Base-by-base conservation (phyloP, 2,113 vertebrate genomes). In the Fregetta grallaria region DNA sequence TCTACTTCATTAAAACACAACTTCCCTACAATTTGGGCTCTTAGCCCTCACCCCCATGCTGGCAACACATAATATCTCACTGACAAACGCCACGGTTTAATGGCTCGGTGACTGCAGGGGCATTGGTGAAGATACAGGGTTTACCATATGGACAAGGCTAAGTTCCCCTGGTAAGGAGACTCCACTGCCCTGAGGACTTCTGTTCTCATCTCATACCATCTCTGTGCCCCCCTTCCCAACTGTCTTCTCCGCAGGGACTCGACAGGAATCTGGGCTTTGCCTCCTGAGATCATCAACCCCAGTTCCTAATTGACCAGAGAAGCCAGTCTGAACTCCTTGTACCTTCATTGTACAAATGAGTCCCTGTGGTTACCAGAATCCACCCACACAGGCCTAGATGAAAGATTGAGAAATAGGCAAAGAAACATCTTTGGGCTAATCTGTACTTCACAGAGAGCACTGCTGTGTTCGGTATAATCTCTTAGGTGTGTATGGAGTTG, bases 111-210 rank as follows among this genome's bases (percentile, higher is more conserved):
- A 29, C 38, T 44, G 30, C 55, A 13, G 32, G 25, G 26, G 2
- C 17, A 4, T 16, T 2, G 1, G 26, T 0, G 1, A 59, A 44
- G 30, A 36, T 32, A 9, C 0, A 1, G 5, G 18, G 9, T 56
- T 78, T 78, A 14, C n/a, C 13, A 2, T 9, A 20, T 3, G 29
- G n/a, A 52, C 18, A 45, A 74, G 40, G 32, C 21, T 47, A 86
- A 53, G 25, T 34, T 86, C 21, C 5, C 7, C 15, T 47, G 11
- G 8, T 26, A 45, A 65, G 20, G 30, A 90, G 21, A 26, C 19
- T 93, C 34, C 15, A 36, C 30, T 45, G 36, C 13, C 25, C 74
- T 45, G 36, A 58, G 20, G 30, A 45, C 23, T 59, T 65, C 5
- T 70, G 26, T 40, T 30, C 47, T 71, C 7, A 1, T 76, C 47